Conservation (phyloP, 2,797 vertebrate species). For the Melanotaenia nigrans region DNA sequence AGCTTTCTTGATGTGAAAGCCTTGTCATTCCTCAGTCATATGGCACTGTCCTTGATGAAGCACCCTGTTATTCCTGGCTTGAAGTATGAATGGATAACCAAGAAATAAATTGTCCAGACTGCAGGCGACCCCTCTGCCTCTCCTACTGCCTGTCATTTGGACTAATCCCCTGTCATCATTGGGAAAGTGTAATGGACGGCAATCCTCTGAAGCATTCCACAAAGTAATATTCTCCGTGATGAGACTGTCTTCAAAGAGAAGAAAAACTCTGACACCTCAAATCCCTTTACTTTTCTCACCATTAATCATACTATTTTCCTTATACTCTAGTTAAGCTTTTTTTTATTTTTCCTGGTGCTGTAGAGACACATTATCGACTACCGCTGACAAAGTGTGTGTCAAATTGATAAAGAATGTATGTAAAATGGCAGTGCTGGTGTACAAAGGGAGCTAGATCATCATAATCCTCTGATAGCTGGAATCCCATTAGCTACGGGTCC, state of each 20-base stretch:
- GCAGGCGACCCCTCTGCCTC: conserved; percentile 38
- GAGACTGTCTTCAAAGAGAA: conserved; percentile 65
- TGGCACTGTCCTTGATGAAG: conserved; percentile 45
- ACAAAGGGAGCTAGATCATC: conserved; percentile 63
- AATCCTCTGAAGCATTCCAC: conserved; percentile 63
- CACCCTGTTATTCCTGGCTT: conserved; percentile 34
- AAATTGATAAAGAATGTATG: conserved; percentile 68
- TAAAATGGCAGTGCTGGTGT: conserved; percentile 54
- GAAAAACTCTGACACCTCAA: conserved; percentile 46
- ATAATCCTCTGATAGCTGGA: conserved; percentile 69
- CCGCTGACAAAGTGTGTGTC: conserved; percentile 61
- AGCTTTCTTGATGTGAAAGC: conserved; percentile 34
- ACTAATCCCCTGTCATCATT: conserved; percentile 68
- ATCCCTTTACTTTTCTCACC: conserved; percentile 44
- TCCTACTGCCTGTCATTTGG: conserved; percentile 49
- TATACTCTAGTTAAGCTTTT: conserved; percentile 13
- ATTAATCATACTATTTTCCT: conserved; percentile 53
- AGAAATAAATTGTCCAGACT: conserved; percentile 65
- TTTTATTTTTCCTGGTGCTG: conserved; percentile 4
- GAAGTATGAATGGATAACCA: conserved; percentile 46
- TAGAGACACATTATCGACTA: conserved; percentile 33
- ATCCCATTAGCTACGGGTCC: conserved; percentile 75
- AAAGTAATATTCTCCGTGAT: conserved; percentile 59
- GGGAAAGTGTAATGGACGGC: conserved; percentile 64
- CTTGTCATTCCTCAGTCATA: conserved; percentile 51